Conservation (phyloP, 2,888 invertebrate species). For the Amaurobius ferox region DNA sequence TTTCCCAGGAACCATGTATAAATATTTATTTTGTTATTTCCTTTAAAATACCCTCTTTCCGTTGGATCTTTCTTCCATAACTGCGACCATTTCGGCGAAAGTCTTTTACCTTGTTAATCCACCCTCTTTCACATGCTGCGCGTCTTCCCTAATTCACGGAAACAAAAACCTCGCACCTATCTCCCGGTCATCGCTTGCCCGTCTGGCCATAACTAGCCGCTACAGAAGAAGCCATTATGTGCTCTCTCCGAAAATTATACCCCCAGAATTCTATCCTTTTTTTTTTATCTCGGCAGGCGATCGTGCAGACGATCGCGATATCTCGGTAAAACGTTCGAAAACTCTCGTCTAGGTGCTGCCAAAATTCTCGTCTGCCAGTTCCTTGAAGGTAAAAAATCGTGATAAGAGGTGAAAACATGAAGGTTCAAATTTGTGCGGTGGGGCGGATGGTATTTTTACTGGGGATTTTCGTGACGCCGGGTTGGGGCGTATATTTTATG, state of each 20-base stretch:
- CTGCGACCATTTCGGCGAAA: no score
- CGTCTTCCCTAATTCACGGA: not conserved
- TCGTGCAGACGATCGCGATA: constrained; percentile 6
- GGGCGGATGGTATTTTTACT: no score
- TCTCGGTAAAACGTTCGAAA: not conserved
- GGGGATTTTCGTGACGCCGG: no score
- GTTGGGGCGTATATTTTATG: no score
- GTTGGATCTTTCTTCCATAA: no score
- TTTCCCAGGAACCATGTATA: no score
- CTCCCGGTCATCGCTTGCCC: not conserved
- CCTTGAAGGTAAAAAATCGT: not conserved
- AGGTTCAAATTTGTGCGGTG: not conserved
- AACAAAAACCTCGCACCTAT: not conserved
- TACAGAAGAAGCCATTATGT: not conserved
- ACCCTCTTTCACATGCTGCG: not conserved
- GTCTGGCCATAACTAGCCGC: not conserved
- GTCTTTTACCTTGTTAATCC: constrained; percentile 8
- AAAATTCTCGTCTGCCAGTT: constrained; percentile 6
- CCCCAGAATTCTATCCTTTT: not conserved
- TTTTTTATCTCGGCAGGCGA: not conserved
- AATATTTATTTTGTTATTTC: no score
- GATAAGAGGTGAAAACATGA: constrained; percentile 16
- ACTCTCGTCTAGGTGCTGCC: not conserved
- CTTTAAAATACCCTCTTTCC: no score
- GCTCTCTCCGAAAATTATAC: not conserved